Base-by-base conservation (phyloP, 2,888 invertebrate species). In the Trisateles emortualis region DNA sequence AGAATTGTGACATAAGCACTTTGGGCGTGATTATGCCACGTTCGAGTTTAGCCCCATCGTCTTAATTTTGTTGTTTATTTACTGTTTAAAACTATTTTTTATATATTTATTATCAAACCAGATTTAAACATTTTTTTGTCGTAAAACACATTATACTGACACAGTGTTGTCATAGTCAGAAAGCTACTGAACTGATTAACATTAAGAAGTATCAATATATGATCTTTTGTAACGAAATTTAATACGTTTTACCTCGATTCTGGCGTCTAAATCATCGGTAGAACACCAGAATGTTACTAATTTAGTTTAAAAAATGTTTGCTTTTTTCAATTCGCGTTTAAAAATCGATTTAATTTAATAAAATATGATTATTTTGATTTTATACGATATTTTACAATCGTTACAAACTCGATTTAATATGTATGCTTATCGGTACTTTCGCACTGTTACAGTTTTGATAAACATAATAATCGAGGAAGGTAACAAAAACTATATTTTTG, bases 401-500 rank as follows among this genome's bases (percentile, higher is more conserved):
- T 48, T 29, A 35, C 49, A 47, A 56, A 56, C 62, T 74, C 64
- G 69, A 47, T 54, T 58, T 57, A 64, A 69, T 72, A 62, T 60
- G 57, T 64, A 79, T 78, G 65, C 47, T 72, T 78, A 79, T 74
- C 38, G 67, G 35, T 51, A 51, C 56, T 74, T 63, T 61, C 48
- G 56, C 55, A 55, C 51, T 60, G 65, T 62, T 69, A 64, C 67
- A 61, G n/a, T n/a, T n/a, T n/a, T n/a, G n/a, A n/a, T n/a, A n/a
- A n/a, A n/a, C n/a, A n/a, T n/a, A n/a, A n/a, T n/a, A n/a, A n/a
- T n/a, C n/a, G n/a, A n/a, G n/a, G n/a, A n/a, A n/a, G n/a, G n/a
- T n/a, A n/a, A n/a, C n/a, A n/a, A n/a, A n/a, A n/a, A n/a, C n/a
- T n/a, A n/a, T n/a, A n/a, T n/a, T n/a, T n/a, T n/a, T n/a, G n/a